A percentile compares a stretch with the other conserved stretches of the same genome.
phyloP scores from a whole-genome alignment of 2,113 vertebrate genomes.

The Psephotus haematonotus region DNA sequence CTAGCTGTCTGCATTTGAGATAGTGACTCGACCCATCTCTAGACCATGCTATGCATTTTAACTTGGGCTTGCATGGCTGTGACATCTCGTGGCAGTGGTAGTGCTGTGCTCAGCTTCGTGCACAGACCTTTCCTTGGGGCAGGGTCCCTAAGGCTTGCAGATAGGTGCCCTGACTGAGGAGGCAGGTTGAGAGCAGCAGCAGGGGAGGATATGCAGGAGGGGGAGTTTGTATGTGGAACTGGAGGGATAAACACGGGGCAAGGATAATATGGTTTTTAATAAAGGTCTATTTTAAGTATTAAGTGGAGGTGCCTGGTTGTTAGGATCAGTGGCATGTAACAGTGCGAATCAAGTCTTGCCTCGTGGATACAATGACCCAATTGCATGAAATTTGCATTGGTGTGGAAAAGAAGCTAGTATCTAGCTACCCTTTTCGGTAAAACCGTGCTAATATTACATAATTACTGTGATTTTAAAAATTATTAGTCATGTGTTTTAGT shows the following conservation, averaged over 20 bases:
- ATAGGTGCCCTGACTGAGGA: not conserved
- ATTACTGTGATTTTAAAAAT: not conserved
- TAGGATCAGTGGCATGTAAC: not conserved
- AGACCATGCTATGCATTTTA: not conserved
- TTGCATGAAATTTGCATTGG: not conserved
- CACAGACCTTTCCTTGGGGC: not conserved
- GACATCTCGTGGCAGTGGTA: not conserved
- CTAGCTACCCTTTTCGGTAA: not conserved
- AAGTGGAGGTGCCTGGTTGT: not conserved
- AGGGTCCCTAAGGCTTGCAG: not conserved
- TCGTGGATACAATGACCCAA: not conserved
- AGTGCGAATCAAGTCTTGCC: not conserved
- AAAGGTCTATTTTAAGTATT: not conserved
- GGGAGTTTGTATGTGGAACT: not conserved
- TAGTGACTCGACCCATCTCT: not conserved
- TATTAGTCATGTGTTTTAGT: slow-evolving; percentile 8
- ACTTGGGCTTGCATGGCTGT: not conserved
- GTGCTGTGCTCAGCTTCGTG: not conserved
- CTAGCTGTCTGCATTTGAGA: not conserved
- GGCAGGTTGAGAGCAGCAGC: not conserved
- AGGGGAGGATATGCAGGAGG: not conserved
- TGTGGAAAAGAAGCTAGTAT: not conserved
- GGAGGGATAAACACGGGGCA: not conserved
- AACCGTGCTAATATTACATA: not conserved
- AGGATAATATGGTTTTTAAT: not conserved